Evolutionary conservation across 2,888 invertebrate species (phyloP).

Genomic region (Mechanitis mazaeus): DNA sequence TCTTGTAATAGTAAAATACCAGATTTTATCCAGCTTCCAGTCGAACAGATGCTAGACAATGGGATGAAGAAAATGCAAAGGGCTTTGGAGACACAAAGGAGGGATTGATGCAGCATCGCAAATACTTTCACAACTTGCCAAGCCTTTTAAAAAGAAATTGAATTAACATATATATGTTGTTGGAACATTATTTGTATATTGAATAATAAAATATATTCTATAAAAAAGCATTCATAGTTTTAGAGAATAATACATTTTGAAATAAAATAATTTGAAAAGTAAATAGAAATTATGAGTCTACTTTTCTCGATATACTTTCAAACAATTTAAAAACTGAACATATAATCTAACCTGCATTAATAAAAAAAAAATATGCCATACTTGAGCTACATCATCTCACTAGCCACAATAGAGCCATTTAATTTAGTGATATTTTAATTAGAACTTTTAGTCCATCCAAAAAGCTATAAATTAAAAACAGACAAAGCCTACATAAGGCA

Average conservation of each 20-base stretch:
- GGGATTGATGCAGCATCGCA: slow-evolving; percentile 18
- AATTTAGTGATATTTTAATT: too few relatives aligned
- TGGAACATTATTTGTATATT: neutral
- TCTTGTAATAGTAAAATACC: neutral
- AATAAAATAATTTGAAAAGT: too few relatives aligned
- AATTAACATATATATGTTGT: neutral
- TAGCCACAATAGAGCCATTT: too few relatives aligned
- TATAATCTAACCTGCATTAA: too few relatives aligned
- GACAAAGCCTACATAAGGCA: neutral
- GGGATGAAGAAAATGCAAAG: slow-evolving; percentile 17
- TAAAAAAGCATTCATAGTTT: too few relatives aligned
- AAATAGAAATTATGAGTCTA: too few relatives aligned
- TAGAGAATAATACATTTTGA: too few relatives aligned
- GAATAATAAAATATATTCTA: neutral
- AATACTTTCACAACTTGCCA: slow-evolving; percentile 3
- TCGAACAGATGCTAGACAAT: slow-evolving; percentile 18
- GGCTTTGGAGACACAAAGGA: slow-evolving; percentile 13
- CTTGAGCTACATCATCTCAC: too few relatives aligned
- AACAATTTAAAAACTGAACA: too few relatives aligned
- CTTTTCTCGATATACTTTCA: too few relatives aligned
- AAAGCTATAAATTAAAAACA: slow-evolving; percentile 3
- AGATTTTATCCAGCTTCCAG: slow-evolving; percentile 6
- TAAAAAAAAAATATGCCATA: too few relatives aligned
- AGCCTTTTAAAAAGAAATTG: neutral
- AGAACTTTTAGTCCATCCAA: neutral